phyloP scores from a whole-genome alignment of 2,113 vertebrate species.

The Trichechus manatus region DNA sequence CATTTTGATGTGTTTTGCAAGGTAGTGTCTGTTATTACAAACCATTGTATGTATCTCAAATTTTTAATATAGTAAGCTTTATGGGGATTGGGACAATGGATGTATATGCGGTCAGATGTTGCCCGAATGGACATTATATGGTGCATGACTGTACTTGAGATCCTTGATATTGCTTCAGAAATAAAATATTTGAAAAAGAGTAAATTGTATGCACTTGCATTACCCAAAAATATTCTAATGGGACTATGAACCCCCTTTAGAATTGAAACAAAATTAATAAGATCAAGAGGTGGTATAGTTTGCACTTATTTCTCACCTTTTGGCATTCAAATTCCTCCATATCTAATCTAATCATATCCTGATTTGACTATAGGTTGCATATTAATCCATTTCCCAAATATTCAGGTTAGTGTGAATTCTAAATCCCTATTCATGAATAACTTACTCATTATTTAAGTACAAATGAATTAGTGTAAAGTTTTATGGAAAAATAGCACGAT shows the following conservation, averaged over 20 bases:
- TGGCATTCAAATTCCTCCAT: constrained; percentile 19
- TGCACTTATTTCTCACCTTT: constrained; percentile 60
- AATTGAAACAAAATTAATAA: constrained; percentile 78
- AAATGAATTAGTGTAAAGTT: neutral
- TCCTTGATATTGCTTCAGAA: neutral
- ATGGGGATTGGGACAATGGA: too few relatives aligned
- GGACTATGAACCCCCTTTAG: constrained; percentile 55
- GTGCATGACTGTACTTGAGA: neutral
- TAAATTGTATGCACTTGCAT: constrained; percentile 73
- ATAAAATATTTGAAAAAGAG: constrained; percentile 70
- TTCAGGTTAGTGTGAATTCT: constrained; percentile 52
- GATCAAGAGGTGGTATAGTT: constrained; percentile 16
- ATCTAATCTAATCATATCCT: constrained; percentile 48
- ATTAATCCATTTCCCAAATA: constrained; percentile 79
- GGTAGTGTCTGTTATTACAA: too few relatives aligned
- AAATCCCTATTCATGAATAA: constrained; percentile 71
- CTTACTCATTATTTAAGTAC: constrained; percentile 45
- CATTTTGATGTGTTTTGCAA: too few relatives aligned
- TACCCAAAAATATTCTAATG: constrained; percentile 71
- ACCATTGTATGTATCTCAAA: too few relatives aligned
- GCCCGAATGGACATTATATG: too few relatives aligned
- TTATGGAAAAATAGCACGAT: neutral
- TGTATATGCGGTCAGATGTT: too few relatives aligned
- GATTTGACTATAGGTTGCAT: constrained; percentile 68
- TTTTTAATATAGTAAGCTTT: too few relatives aligned